phyloP scores from a whole-genome alignment of 2,888 invertebrate species.

The Drosophila parthenogenetica region DNA sequence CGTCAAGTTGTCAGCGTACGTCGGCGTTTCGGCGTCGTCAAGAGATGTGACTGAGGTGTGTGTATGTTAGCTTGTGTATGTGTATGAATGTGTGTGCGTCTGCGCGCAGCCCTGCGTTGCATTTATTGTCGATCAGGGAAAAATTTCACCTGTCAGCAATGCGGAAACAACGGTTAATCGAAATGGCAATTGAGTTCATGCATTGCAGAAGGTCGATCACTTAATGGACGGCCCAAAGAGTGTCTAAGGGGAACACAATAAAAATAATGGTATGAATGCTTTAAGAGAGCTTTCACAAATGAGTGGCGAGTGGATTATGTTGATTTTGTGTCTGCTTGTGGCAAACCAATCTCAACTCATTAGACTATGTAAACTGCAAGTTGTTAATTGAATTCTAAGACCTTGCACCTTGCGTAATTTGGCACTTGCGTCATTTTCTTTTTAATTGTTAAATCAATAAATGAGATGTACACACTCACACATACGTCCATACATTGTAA shows the following conservation, averaged over 20 bases:
- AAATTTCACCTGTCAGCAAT: constrained; percentile 67
- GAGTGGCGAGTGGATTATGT: neutral
- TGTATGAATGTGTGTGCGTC: constrained; percentile 24
- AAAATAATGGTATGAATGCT: constrained; percentile 28
- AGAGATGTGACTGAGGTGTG: constrained; percentile 18
- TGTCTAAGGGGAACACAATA: neutral
- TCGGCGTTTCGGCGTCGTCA: neutral
- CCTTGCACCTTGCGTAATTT: constrained; percentile 13
- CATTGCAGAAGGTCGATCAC: constrained; percentile 46
- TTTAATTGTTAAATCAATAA: constrained; percentile 18
- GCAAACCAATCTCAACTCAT: constrained; percentile 9
- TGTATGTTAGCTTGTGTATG: constrained; percentile 10
- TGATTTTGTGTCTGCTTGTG: neutral
- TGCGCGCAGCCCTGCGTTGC: constrained; percentile 56
- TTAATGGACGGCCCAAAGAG: constrained; percentile 22
- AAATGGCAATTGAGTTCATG: constrained; percentile 32
- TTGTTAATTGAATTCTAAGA: constrained; percentile 48
- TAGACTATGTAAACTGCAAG: constrained; percentile 29
- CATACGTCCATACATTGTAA: constrained; percentile 1
- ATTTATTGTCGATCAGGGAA: constrained; percentile 46
- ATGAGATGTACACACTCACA: neutral
- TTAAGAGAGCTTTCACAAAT: constrained; percentile 20
- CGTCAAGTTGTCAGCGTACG: constrained; percentile 37
- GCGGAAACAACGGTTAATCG: constrained; percentile 58
- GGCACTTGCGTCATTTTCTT: constrained; percentile 35